Evolutionary conservation across 2,113 vertebrate species (phyloP).

Genomic region (Pedetes capensis): DNA sequence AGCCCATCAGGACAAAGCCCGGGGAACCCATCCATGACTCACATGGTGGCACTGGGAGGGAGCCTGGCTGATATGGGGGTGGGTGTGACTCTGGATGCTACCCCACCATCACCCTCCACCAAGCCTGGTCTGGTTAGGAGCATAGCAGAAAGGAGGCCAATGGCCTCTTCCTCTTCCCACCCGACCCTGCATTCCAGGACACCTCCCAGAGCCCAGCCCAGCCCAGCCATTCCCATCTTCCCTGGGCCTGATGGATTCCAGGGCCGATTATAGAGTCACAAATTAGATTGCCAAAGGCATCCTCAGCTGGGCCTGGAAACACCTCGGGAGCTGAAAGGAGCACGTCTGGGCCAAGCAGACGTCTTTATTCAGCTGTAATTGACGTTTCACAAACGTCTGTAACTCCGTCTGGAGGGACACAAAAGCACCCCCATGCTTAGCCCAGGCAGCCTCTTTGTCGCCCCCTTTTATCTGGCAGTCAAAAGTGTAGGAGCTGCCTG

Average conservation of each 20-base stretch:
- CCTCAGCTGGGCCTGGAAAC: slow-evolving; percentile 77
- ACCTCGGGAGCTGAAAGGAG: slow-evolving; percentile 80
- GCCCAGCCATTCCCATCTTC: slow-evolving; percentile 65
- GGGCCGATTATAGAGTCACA: slow-evolving; percentile 81
- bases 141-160: not conserved
- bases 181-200: not conserved
- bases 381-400: slow-evolving; percentile 86
- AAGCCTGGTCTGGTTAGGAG: not conserved
- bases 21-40: not conserved
- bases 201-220: not conserved
- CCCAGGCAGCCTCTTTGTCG: slow-evolving; percentile 76
- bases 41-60: not conserved
- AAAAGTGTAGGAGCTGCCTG: slow-evolving; percentile 81
- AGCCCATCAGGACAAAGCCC: not conserved
- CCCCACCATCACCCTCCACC: not conserved
- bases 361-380: slow-evolving; percentile 87
- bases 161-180: slow-evolving; percentile 24
- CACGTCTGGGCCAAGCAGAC: slow-evolving; percentile 83
- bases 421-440: slow-evolving; percentile 55
- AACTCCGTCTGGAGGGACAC: slow-evolving; percentile 84
- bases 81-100: not conserved
- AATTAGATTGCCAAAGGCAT: slow-evolving; percentile 83
- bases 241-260: slow-evolving; percentile 77
- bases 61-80: not conserved
- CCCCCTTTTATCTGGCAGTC: slow-evolving; percentile 84